Percentiles rank a stretch among this genome's conserved stretches.
Conservation (phyloP, 2,797 vertebrate species). For the Eulemur mongoz region DNA sequence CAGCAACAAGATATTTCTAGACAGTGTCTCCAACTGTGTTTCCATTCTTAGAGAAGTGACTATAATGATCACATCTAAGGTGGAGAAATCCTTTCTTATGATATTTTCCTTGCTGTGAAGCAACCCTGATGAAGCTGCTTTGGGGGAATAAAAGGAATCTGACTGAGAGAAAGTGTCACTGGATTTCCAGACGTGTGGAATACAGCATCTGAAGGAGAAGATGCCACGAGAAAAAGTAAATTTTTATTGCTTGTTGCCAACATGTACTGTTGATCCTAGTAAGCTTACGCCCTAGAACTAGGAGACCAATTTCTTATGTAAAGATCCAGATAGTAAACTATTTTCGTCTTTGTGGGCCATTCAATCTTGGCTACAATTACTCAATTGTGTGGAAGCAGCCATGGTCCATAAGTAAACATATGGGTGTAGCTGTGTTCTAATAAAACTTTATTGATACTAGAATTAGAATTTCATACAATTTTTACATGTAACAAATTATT, state of each 20-base stretch:
- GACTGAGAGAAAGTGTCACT: background rate
- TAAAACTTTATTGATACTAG: background rate
- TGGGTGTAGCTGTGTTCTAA: background rate
- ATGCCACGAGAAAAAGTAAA: background rate
- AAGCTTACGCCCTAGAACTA: background rate
- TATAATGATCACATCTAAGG: background rate
- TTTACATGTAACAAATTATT: background rate
- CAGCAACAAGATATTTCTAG: background rate
- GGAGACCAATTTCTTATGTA: background rate
- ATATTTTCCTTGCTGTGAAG: background rate
- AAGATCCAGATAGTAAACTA: background rate
- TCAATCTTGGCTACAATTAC: background rate
- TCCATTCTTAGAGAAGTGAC: background rate
- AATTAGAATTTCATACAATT: conserved; percentile 13
- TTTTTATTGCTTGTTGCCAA: background rate
- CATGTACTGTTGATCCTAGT: background rate
- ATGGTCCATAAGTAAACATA: background rate
- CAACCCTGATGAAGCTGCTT: background rate
- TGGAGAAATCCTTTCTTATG: background rate
- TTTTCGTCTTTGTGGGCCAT: background rate
- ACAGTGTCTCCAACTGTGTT: background rate
- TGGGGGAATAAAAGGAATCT: background rate
- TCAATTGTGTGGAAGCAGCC: background rate
- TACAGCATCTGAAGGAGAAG: background rate
- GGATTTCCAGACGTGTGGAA: background rate